Percentiles rank a stretch among this genome's conserved stretches.
Evolutionary conservation across 2,888 invertebrate genomes (phyloP).

Genomic region (Chrysina gloriosa): DNA sequence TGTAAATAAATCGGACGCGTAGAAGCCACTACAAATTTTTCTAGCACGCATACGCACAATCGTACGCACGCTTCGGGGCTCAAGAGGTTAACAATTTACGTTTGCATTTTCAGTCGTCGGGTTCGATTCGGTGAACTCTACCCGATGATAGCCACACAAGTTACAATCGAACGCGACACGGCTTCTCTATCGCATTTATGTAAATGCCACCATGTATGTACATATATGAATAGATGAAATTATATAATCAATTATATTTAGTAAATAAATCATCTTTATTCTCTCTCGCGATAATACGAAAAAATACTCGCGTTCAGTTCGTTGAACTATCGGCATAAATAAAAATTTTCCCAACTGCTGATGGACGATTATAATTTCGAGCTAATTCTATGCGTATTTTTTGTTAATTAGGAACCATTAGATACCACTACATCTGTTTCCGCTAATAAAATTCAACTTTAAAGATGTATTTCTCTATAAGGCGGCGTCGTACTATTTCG

Average conservation of each 20-base stretch:
- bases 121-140: constrained; percentile 10
- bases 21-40: not conserved
- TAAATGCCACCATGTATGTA: not conserved
- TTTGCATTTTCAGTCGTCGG: constrained; percentile 9
- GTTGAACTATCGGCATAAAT: constrained; percentile 21
- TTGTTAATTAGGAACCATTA: too few species aligned
- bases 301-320: too few species aligned
- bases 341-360: not conserved
- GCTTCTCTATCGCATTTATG: too few species aligned
- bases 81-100: constrained; percentile 4
- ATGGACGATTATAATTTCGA: too few species aligned
- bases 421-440: too few species aligned
- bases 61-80: not conserved
- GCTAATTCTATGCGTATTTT: too few species aligned
- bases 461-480: too few species aligned
- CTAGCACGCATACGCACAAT: too few species aligned
- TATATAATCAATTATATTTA: constrained; percentile 15
- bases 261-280: too few species aligned
- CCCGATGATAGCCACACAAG: constrained; percentile 12
- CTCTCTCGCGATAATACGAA: constrained; percentile 11
- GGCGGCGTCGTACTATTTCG: too few species aligned
- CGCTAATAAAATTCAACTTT: too few species aligned
- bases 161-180: not conserved
- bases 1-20: constrained; percentile 11
- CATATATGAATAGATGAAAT: not conserved